A percentile compares a stretch with the other conserved stretches of the same genome.
Evolutionary conservation across 1,140 invertebrate genomes (phyloP).

Genomic region (Stegodyphus dumicola): DNA sequence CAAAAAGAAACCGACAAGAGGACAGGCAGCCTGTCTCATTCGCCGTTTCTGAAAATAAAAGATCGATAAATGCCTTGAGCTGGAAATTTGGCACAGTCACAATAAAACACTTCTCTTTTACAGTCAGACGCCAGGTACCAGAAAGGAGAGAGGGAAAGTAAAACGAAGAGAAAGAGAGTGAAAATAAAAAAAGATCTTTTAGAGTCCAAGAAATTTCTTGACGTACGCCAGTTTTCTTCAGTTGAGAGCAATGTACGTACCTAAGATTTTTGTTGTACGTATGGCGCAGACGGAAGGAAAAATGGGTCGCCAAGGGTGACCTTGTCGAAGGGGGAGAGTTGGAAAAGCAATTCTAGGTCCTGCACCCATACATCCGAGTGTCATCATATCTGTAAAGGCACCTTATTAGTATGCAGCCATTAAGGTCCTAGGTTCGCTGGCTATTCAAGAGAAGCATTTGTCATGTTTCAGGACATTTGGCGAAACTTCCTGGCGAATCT

Average conservation of each 20-base stretch:
- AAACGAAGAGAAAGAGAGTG: not conserved
- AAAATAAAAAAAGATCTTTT: no score
- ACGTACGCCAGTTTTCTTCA: constrained; percentile 10
- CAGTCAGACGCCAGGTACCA: constrained; percentile 15
- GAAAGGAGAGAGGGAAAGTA: constrained; percentile 4
- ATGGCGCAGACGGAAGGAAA: constrained; percentile 27
- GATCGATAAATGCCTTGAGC: constrained; percentile 15
- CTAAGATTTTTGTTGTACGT: constrained; percentile 47
- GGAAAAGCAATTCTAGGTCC: constrained; percentile 37
- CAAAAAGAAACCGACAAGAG: not conserved
- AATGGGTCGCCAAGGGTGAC: constrained; percentile 54
- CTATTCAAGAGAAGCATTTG: constrained; percentile 14
- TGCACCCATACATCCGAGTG: constrained; percentile 18
- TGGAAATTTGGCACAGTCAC: constrained; percentile 52
- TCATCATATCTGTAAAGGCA: constrained; percentile 50
- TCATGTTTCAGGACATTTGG: constrained; percentile 13
- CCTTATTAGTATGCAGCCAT: constrained; percentile 54
- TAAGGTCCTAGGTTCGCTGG: constrained; percentile 6
- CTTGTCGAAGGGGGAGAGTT: constrained; percentile 36
- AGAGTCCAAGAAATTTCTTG: not conserved
- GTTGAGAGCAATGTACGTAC: constrained; percentile 9
- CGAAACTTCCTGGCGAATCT: not conserved
- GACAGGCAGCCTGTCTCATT: constrained; percentile 4
- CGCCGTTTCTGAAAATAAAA: constrained; percentile 27
- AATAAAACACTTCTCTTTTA: constrained; percentile 47